Conservation (phyloP, 1,140 invertebrate species). For the Aphelenchoides fujianensis region DNA sequence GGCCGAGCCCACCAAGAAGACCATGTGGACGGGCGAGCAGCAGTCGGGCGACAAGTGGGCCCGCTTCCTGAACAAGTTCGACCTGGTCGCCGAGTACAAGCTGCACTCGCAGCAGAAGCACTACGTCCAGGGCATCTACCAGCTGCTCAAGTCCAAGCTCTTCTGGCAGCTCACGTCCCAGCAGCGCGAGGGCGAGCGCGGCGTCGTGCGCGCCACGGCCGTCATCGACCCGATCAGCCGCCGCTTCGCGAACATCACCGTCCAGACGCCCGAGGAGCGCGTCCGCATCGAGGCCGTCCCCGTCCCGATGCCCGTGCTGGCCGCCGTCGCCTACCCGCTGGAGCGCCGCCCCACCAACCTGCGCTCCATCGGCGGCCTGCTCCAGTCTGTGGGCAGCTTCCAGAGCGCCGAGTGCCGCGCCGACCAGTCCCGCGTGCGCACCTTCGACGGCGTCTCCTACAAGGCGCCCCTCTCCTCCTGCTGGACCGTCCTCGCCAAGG, state of each 20-base stretch:
- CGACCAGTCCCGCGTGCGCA: slow-evolving; percentile 23
- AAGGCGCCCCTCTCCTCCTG: slow-evolving; percentile 38
- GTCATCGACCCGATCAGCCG: slow-evolving; percentile 10
- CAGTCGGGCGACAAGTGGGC: slow-evolving; percentile 19
- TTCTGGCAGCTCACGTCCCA: slow-evolving; percentile 31
- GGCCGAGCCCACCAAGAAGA: slow-evolving; percentile 18
- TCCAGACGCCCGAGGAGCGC: slow-evolving; percentile 1
- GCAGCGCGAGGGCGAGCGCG: not conserved
- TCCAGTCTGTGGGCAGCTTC: too few relatives aligned
- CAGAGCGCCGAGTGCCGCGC: slow-evolving; percentile 21
- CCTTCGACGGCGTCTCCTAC: slow-evolving; percentile 44
- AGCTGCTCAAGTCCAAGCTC: slow-evolving; percentile 32
- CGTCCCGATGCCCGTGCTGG: too few relatives aligned
- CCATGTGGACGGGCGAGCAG: not conserved
- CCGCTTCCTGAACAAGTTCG: slow-evolving; percentile 43
- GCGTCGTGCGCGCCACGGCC: not conserved
- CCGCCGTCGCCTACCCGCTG: too few relatives aligned
- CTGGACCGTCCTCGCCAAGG: slow-evolving; percentile 52
- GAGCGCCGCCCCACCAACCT: slow-evolving; percentile 11
- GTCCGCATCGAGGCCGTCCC: too few relatives aligned
- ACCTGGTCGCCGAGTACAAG: slow-evolving; percentile 25
- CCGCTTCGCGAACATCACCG: not conserved
- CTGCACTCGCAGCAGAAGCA: not conserved
- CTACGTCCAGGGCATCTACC: not conserved
- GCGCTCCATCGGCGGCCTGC: not conserved